phyloP scores from a whole-genome alignment of 1,140 invertebrate genomes.

The Macrobrachium nipponense region DNA sequence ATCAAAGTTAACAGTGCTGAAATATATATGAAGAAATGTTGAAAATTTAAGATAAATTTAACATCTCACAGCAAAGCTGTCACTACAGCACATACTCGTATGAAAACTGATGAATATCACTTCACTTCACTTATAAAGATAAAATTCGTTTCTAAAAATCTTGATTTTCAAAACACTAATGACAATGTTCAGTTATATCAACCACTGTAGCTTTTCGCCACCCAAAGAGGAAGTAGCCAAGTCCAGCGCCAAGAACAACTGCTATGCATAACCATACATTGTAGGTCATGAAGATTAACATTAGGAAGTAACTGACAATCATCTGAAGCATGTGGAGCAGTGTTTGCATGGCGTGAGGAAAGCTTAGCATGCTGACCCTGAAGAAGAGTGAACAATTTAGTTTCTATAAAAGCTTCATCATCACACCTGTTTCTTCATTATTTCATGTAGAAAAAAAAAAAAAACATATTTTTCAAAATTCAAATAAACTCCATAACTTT shows the following conservation, averaged over 20 bases:
- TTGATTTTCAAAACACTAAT: constrained; percentile 72
- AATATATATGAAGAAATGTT: too few relatives aligned
- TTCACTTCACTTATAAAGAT: too few relatives aligned
- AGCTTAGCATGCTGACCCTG: constrained; percentile 76
- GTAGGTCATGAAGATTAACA: constrained; percentile 99
- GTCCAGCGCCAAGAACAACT: constrained; percentile 87
- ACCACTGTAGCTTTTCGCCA: constrained; percentile 92
- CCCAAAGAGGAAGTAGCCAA: constrained; percentile 94
- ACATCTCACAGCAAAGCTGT: background rate
- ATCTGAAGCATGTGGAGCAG: constrained; percentile 89
- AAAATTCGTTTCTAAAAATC: too few relatives aligned
- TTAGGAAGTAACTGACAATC: constrained; percentile 90
- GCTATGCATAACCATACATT: constrained; percentile 93
- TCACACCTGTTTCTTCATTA: background rate
- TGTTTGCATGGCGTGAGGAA: constrained; percentile 87
- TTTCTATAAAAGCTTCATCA: background rate
- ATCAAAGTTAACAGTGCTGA: too few relatives aligned
- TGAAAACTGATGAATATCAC: too few relatives aligned
- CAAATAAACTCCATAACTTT: too few relatives aligned
- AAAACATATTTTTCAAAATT: too few relatives aligned
- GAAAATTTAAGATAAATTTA: background rate
- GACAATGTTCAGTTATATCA: constrained; percentile 95
- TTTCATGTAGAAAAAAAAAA: too few relatives aligned
- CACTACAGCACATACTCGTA: background rate
- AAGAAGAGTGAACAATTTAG: background rate